Evolutionary conservation across 2,797 vertebrate genomes (phyloP).

Genomic region (Sebastes trivittatus): DNA sequence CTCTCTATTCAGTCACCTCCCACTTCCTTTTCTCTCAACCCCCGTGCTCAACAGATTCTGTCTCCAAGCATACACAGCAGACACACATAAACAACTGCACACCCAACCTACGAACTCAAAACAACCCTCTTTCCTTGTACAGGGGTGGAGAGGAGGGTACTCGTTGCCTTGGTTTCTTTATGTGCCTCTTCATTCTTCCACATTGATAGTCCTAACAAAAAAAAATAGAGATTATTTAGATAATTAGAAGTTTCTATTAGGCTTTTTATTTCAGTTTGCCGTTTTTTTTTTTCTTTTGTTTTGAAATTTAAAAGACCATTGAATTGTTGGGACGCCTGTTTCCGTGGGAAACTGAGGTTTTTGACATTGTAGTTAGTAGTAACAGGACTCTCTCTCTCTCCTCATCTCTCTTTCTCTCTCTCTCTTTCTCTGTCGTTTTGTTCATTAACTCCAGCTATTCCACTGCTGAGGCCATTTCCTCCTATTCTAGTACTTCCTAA

Average conservation of each 20-base stretch:
- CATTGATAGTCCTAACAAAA: slow-evolving; percentile 48
- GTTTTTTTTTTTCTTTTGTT: slow-evolving; percentile 71
- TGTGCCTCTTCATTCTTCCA: slow-evolving; percentile 81
- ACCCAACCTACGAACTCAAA: slow-evolving; percentile 30
- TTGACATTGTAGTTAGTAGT: slow-evolving; percentile 47
- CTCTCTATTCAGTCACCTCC: background rate
- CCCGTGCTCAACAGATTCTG: background rate
- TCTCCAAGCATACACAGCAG: slow-evolving; percentile 19
- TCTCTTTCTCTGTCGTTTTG: slow-evolving; percentile 46
- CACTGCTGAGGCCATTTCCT: slow-evolving; percentile 74
- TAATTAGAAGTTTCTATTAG: slow-evolving; percentile 54
- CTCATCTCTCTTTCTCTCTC: background rate
- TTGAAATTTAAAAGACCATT: slow-evolving; percentile 55
- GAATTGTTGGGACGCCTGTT: slow-evolving; percentile 55
- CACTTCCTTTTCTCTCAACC: background rate
- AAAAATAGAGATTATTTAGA: slow-evolving; percentile 11
- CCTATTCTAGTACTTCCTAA: slow-evolving; percentile 65
- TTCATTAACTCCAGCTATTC: slow-evolving; percentile 68
- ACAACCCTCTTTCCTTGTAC: background rate
- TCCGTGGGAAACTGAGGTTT: slow-evolving; percentile 50
- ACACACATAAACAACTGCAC: slow-evolving; percentile 33
- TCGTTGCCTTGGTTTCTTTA: slow-evolving; percentile 83
- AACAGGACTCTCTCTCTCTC: slow-evolving; percentile 36
- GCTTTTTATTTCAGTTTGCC: slow-evolving; percentile 72
- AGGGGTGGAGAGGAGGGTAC: slow-evolving; percentile 41